phyloP scores from a whole-genome alignment of 2,888 invertebrate genomes.

The Miltochrista miniata region DNA sequence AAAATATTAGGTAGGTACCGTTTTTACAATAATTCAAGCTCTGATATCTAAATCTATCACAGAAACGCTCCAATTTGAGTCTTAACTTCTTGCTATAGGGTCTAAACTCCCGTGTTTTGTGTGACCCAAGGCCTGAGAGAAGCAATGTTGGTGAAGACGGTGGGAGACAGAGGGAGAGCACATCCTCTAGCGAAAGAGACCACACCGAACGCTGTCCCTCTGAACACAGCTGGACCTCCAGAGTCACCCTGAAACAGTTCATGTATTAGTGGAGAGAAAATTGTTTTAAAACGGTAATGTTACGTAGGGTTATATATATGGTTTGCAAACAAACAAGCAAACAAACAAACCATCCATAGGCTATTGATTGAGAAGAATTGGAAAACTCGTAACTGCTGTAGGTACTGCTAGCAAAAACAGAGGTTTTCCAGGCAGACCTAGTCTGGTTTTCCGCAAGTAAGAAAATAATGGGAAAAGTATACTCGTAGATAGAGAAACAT shows the following conservation, averaged over 20 bases:
- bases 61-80: constrained; percentile 32
- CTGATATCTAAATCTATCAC: constrained; percentile 47
- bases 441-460: too few species aligned
- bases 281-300: too few species aligned
- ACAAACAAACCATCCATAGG: too few species aligned
- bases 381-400: too few species aligned
- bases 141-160: constrained; percentile 75
- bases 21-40: constrained; percentile 16
- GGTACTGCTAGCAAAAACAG: too few species aligned
- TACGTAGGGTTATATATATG: too few species aligned
- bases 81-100: constrained; percentile 21
- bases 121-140: constrained; percentile 71
- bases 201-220: constrained; percentile 73
- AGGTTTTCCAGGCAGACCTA: too few species aligned
- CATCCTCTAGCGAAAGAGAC: constrained; percentile 79
- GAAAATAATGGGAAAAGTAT: too few species aligned
- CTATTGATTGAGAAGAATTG: too few species aligned
- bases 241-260: constrained; percentile 70
- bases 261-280: too few species aligned
- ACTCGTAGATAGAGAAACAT: too few species aligned
- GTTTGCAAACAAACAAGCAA: too few species aligned
- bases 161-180: constrained; percentile 75
- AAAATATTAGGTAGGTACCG: neutral
- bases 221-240: constrained; percentile 76
- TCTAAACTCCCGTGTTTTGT: constrained; percentile 69